Evolutionary conservation across 1,140 invertebrate genomes (phyloP), one percentile per base, ranked within the genome.

Genomic region (Pissodes strobi): DNA sequence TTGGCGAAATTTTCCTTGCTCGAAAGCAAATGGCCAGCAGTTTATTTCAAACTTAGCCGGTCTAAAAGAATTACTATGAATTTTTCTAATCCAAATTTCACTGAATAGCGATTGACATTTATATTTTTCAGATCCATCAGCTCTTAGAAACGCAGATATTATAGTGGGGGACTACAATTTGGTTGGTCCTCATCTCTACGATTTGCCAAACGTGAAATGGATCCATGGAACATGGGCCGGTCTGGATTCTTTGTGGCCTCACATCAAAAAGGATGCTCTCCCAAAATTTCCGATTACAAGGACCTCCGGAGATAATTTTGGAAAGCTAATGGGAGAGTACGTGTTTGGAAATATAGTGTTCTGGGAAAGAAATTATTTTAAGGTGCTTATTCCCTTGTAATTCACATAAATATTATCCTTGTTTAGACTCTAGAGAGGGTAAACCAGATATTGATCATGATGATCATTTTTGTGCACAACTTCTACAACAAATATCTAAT

Each of bases 241-340:
- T 15, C 64, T 81, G 8, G 80, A 83, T 43, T 25, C 34, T 8
- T 53, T 80, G 10, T 37, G 72, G n/a, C 64, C 62, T 41, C 21
- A 63, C 37, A 66, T 79, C 17, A 62, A 68, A 41, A 45, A 69
- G 27, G 68, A 73, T 25, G 71, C 70, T 25, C 53, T 51, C n/a
- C 64, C 63, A 34, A 58, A 34, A 22, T 66, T 49, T 66, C 27
- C 66, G 10, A 69, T 84, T 41, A 81, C 81, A 18, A 73, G 82
- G 62, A 80, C 79, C 56, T 80, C 78, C 9, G 79, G 78, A n/a
- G 72, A 76, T 17, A 64, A 72, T 19, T 83, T 84, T 70, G 82
- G 83, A 1, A 45, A 74, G 25, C 72, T 80, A n/a, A 85, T 85
- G 82, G 79, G 78, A 0, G 84, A 85, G 71, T 85, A 84, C 72